Conservation (phyloP, 2,113 vertebrate species). For the Hippocampus guttulatus region DNA sequence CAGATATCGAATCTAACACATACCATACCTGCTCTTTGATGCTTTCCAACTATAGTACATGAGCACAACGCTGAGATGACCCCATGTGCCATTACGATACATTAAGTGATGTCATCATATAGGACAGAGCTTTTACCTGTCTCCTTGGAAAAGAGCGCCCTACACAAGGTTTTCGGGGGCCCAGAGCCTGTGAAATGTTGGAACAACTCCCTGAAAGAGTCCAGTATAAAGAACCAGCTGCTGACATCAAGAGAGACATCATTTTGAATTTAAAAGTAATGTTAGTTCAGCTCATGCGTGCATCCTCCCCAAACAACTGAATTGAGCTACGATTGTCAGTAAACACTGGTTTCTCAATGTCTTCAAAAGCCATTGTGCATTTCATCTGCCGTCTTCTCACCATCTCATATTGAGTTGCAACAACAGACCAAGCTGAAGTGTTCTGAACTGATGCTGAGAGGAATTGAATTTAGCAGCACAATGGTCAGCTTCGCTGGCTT, state of each 20-base stretch:
- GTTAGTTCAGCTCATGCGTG: neutral
- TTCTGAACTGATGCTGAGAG: conserved; percentile 13
- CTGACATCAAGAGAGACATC: neutral
- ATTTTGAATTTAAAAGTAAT: neutral
- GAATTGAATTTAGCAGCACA: conserved; percentile 46
- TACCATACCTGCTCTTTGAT: too few relatives aligned
- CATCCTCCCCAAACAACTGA: neutral
- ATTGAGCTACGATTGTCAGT: neutral
- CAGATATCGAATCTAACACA: too few relatives aligned
- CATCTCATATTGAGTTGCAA: neutral
- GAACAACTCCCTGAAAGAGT: neutral
- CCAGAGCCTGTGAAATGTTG: neutral
- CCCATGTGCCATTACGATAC: too few relatives aligned
- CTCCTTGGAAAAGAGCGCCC: too few relatives aligned
- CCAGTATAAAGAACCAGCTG: neutral
- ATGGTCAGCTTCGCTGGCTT: conserved; percentile 16
- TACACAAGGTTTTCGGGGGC: too few relatives aligned
- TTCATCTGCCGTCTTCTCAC: neutral
- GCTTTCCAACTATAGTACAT: too few relatives aligned
- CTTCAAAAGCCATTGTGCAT: neutral
- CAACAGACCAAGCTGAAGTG: conserved; percentile 16
- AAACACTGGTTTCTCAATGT: neutral
- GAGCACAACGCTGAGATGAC: too few relatives aligned
- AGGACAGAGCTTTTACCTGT: too few relatives aligned
- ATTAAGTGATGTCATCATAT: too few relatives aligned